Conservation (phyloP, 2,797 vertebrate genomes). For the Gymnoscopelus microlampas region DNA sequence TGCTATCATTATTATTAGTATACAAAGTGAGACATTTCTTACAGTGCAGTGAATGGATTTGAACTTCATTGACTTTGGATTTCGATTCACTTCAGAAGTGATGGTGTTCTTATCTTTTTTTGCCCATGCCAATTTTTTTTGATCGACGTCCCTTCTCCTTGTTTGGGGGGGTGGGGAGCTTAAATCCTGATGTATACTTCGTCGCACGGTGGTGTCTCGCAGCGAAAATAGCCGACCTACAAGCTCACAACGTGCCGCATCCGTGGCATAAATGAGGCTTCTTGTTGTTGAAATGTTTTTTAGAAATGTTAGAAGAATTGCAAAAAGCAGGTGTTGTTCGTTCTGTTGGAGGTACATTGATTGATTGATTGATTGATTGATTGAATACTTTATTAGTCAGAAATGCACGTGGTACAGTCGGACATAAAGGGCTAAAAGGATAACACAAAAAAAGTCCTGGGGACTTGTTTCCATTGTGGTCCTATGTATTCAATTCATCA, state of each 20-base stretch:
- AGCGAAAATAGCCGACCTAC: too few species aligned
- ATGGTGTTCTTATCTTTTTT: constrained; percentile 47
- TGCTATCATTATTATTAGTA: constrained; percentile 6
- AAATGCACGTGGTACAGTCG: too few species aligned
- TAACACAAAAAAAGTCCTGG: too few species aligned
- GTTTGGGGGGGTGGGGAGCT: constrained; percentile 51
- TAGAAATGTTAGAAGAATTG: too few species aligned
- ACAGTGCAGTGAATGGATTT: constrained; percentile 46
- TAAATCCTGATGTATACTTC: constrained; percentile 12
- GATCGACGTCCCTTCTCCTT: constrained; percentile 33
- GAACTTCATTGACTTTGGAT: constrained; percentile 53
- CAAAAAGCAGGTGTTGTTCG: too few species aligned
- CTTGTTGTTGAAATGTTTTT: too few species aligned
- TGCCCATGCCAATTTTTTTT: constrained; percentile 41
- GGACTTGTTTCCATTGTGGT: too few species aligned
- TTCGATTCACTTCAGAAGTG: constrained; percentile 77
- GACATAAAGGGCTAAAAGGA: too few species aligned
- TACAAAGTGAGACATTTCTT: constrained; percentile 53
- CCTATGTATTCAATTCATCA: too few species aligned
- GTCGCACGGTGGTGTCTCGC: neutral
- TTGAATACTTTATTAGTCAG: too few species aligned
- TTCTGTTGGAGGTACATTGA: neutral
- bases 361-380: neutral
- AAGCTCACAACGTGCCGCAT: too few species aligned
- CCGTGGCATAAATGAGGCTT: neutral